Conservation (phyloP, 2,888 invertebrate genomes). For the Tipula unca region DNA sequence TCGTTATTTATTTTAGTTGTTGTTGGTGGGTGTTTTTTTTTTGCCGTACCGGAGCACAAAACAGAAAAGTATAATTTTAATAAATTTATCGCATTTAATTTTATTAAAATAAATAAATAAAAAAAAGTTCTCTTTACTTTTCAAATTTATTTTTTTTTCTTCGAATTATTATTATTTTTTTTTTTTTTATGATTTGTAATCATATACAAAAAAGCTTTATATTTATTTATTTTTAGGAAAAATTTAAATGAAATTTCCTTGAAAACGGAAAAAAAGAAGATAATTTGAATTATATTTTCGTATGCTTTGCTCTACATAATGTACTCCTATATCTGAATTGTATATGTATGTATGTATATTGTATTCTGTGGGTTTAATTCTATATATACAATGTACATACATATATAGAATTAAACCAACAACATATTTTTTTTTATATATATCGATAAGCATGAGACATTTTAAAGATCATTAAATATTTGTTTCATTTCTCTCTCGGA, state of each 20-base stretch:
- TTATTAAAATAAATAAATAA: not conserved
- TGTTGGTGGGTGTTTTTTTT: not conserved
- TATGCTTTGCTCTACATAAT: not conserved
- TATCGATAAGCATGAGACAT: not conserved
- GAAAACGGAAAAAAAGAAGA: not conserved
- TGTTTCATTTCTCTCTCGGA: not conserved
- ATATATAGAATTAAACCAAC: not conserved
- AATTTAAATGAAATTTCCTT: not conserved
- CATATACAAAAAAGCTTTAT: not conserved
- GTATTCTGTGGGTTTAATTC: not conserved
- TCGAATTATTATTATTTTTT: not conserved
- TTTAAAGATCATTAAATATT: not conserved
- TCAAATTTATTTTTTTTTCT: not conserved
- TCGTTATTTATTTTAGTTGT: not conserved
- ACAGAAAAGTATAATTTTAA: not conserved
- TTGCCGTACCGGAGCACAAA: not conserved
- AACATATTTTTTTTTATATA: not conserved
- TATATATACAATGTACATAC: not conserved
- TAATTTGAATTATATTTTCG: not conserved
- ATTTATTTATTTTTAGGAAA: not conserved
- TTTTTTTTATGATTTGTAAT: not conserved
- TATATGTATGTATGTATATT: not conserved
- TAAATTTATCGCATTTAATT: conserved; percentile 8
- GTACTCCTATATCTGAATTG: not conserved
- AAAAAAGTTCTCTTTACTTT: conserved; percentile 8